Percentiles rank a stretch among this genome's conserved stretches.
These are phyloP conservation scores for Dasypus novemcinctus DNA, from an alignment of 2,113 vertebrate genomes.

Conservation along the genomic window DNA sequence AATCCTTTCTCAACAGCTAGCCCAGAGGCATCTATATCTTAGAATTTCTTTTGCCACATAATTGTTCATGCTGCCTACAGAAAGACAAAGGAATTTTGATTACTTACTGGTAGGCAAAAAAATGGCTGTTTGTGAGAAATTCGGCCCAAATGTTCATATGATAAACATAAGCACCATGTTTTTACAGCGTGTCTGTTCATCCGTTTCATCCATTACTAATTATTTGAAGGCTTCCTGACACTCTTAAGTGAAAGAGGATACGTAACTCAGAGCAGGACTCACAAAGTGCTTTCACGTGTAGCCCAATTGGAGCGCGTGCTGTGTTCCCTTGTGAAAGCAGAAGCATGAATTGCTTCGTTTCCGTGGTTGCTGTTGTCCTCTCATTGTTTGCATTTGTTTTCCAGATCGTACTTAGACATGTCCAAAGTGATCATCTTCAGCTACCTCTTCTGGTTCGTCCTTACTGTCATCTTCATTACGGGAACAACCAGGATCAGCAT, in stretches of 20 bases:
- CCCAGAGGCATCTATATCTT: neutral
- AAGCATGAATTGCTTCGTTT: neutral
- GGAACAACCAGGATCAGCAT: constrained; percentile 98
- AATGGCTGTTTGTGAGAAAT: neutral
- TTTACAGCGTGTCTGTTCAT: neutral
- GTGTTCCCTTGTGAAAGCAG: neutral
- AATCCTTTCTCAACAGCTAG: neutral
- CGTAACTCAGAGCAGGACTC: too few species aligned
- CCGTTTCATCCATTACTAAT: neutral
- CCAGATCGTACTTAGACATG: constrained; percentile 99
- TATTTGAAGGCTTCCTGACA: neutral
- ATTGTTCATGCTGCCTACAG: neutral
- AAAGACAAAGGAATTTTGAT: neutral
- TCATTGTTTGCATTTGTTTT: constrained; percentile 42
- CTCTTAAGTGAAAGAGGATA: neutral
- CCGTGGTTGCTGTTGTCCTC: neutral
- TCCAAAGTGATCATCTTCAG: constrained; percentile 98
- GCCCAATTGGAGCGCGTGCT: rapidly evolving
- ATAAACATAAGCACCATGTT: rapidly evolving
- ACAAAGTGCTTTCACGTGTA: neutral
- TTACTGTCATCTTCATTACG: constrained; percentile 99
- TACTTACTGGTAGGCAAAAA: neutral
- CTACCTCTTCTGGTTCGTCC: constrained; percentile 99
- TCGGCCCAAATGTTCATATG: neutral
- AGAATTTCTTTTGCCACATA: neutral